Conservation (phyloP, 2,797 vertebrate species). For the Eupleurogrammus muticus region DNA sequence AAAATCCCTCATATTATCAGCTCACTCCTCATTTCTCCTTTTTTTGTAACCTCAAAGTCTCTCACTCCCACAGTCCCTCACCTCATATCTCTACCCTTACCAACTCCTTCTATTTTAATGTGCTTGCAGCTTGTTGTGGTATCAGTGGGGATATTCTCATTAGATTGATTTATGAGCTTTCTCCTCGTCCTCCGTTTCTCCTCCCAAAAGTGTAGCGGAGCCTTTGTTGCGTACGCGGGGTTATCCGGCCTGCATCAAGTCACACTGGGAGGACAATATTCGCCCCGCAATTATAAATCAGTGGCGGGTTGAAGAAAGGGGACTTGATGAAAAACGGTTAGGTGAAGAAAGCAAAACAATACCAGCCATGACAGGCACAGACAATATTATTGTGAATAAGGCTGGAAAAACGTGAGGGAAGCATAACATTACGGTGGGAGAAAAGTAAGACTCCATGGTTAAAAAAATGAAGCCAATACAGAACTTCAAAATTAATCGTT, state of each 20-base stretch:
- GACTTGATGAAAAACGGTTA: slow-evolving; percentile 46
- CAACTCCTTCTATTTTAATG: slow-evolving; percentile 50
- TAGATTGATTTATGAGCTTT: slow-evolving; percentile 81
- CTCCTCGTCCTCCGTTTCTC: slow-evolving; percentile 28
- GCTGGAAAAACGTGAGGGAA: slow-evolving; percentile 26
- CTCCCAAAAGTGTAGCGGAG: slow-evolving; percentile 27
- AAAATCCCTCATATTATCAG: slow-evolving; percentile 46
- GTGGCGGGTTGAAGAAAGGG: slow-evolving; percentile 24
- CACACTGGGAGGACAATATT: slow-evolving; percentile 43
- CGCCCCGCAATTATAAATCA: slow-evolving; percentile 66
- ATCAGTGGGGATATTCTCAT: slow-evolving; percentile 80
- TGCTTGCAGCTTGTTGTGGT: slow-evolving; percentile 66
- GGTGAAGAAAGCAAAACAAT: slow-evolving; percentile 18
- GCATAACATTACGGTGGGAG: slow-evolving; percentile 23
- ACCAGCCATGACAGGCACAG: slow-evolving; percentile 24
- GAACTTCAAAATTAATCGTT: neutral
- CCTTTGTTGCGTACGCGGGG: slow-evolving; percentile 54
- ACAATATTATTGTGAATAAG: slow-evolving; percentile 38
- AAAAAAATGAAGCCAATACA: no score
- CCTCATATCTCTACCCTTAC: slow-evolving; percentile 12
- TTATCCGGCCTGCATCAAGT: slow-evolving; percentile 46
- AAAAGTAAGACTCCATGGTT: slow-evolving; percentile 31
- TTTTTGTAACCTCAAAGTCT: slow-evolving; percentile 47
- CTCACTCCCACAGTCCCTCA: slow-evolving; percentile 1
- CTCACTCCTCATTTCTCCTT: slow-evolving; percentile 25